Base-by-base conservation (phyloP, 2,888 invertebrate genomes). In the Drosophila macrospina region DNA sequence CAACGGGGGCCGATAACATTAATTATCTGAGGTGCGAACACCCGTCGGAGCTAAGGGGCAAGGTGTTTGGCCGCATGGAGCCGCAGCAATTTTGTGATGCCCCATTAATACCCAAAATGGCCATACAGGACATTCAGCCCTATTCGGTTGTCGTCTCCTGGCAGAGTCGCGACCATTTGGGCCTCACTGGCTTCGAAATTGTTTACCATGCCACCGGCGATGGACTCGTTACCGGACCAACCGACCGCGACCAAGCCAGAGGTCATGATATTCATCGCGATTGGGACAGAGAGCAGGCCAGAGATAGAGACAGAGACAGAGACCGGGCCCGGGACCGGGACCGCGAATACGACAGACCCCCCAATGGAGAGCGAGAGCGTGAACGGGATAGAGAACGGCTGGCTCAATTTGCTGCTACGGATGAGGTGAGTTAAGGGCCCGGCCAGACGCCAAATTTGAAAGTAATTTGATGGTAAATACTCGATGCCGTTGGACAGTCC, bases 121-220 rank as follows among this genome's bases (percentile, higher is more conserved):
- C 96, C 82, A 96, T 97, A 87, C 96, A 97, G 93, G 97, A 97
- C 92, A 96, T 97, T 71, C 96, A 97, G 91, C 96, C 97, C 44
- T 96, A 95, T 92, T 96, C 97, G 59, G 95, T 97, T 72, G 93
- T 97, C 83, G 96, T 97, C 26, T 96, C 97, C 78, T 98, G 97
- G 98, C 97, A 97, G 92, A 96, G 96, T 89, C 94, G 97, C 82
- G 97, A 97, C 92, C 96, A 97, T 91, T 96, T 96, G 62, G 96
- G 96, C 67, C 93, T 97, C 86, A 95, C 94, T 86, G 97, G 97
- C 77, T 97, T 96, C 92, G 96, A 96, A 93, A 95, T 97, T 84
- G 96, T 96, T 86, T 97, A 97, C 93, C 96, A 96, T 91, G 94
- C 95, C 74, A 92, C 95, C 90, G 94, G 94, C 88, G 94, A 95